Conservation (phyloP, 2,797 vertebrate genomes). For the Streptopelia turtur region DNA sequence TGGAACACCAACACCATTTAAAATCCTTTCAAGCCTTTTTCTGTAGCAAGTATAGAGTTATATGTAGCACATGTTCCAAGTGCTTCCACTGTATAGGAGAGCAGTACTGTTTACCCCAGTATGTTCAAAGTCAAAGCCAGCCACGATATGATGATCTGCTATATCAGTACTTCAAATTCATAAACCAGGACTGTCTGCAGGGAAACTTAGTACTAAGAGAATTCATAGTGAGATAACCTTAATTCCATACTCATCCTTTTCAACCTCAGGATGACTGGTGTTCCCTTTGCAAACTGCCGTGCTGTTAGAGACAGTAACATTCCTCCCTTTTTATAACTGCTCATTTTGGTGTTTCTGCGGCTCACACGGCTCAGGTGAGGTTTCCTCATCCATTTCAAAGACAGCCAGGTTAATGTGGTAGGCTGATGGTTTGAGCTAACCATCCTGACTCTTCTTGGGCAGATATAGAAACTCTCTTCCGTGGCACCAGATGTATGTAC, state of each 20-base stretch:
- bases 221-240: background rate
- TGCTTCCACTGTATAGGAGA: background rate
- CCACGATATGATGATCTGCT: background rate
- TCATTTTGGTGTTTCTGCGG: background rate
- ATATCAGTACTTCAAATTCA: background rate
- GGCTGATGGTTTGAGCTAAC: background rate
- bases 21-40: background rate
- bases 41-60: background rate
- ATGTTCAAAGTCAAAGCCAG: background rate
- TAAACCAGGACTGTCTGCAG: background rate
- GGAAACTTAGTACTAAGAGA: background rate
- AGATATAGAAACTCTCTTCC: background rate
- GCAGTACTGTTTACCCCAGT: background rate
- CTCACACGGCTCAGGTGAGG: background rate
- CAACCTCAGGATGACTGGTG: background rate
- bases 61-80: background rate
- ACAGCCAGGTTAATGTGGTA: no score
- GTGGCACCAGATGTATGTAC: background rate
- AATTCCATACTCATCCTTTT: background rate
- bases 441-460: background rate
- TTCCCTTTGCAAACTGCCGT: background rate
- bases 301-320: background rate
- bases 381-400: background rate
- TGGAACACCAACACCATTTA: background rate
- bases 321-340: background rate